Evolutionary conservation across 2,113 vertebrate genomes (phyloP), one percentile per base, ranked within the genome.

Genomic region (Psittacula cyanocephala): DNA sequence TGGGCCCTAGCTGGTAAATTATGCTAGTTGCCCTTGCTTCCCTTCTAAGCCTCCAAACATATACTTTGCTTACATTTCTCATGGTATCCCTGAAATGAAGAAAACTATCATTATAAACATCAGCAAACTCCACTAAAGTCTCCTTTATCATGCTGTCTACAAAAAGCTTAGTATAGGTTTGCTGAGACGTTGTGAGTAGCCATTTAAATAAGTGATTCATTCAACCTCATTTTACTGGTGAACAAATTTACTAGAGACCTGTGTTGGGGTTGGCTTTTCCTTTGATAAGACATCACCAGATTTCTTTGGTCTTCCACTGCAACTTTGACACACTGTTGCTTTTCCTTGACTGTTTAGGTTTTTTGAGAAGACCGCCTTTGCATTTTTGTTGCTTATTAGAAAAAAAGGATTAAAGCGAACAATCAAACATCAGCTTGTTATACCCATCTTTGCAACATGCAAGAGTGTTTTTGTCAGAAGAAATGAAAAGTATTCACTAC

Each of bases 141-240:
- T 53, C 19, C 37, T 89, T 84, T 91, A 4, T n/a, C 49, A 37
- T 16, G 11, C 7, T 60, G 3, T 18, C 20, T 44, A 8, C 17
- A n/a, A 37, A 85, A 70, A 35, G 1, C 20, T 76, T 1, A 0
- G 10, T 10, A 1, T 10, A 5, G 24, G 2, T 46, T 78, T 89
- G 7, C 31, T 37, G 9, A 3, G 8, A 62, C 16, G n/a, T 41
- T 5, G 3, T 37, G 25, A 74, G 23, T 27, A 29, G 25, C 29
- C 10, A 25, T 67, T 83, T 71, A 60, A 83, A 82, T 24, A 5
- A 43, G 25, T 35, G 25, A 24, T 46, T 63, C 22, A 10, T 20
- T 80, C 46, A 55, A 33, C 27, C 55, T 33, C 8, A 12, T 83
- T 93, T 86, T 57, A 18, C 17, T 59, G 33, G 70, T 43, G 29